These are phyloP conservation scores for Ypsolopha scabrella DNA, from an alignment of 2,888 invertebrate species.

Conservation along the genomic window DNA sequence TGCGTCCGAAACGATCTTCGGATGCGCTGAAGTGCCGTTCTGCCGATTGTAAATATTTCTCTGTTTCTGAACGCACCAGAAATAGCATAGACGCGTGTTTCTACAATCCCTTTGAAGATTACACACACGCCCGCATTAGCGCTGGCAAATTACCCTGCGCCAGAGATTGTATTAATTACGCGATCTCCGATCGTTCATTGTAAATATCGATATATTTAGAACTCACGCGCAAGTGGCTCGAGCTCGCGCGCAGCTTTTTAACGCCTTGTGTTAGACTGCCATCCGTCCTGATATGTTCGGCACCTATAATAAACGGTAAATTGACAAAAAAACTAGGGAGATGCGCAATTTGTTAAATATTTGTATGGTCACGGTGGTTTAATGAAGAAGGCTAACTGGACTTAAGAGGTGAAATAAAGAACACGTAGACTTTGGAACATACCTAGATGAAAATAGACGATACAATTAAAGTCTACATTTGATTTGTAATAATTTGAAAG, in stretches of 20 bases:
- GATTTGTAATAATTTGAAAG: too few species aligned
- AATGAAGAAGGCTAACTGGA: too few species aligned
- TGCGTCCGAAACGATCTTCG: constrained; percentile 65
- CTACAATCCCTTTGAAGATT: constrained; percentile 71
- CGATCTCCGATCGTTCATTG: constrained; percentile 61
- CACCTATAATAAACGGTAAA: too few species aligned
- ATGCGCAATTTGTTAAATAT: too few species aligned
- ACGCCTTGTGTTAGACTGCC: constrained; percentile 22
- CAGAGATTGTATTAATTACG: constrained; percentile 71
- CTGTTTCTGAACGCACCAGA: constrained; percentile 67
- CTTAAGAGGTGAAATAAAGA: too few species aligned
- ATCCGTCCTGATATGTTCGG: too few species aligned
- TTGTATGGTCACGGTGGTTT: too few species aligned
- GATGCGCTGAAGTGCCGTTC: constrained; percentile 68
- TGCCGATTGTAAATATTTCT: constrained; percentile 69
- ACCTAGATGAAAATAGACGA: too few species aligned
- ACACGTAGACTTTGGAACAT: too few species aligned
- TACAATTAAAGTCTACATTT: too few species aligned
- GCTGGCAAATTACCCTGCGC: constrained; percentile 70
- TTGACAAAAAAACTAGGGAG: too few species aligned
- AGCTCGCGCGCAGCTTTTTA: constrained; percentile 38
- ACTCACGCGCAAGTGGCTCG: constrained; percentile 29
- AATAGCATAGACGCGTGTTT: constrained; percentile 70
- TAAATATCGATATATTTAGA: constrained; percentile 67
- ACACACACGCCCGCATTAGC: constrained; percentile 64